A percentile compares a stretch with the other conserved stretches of the same genome.
phyloP scores from a whole-genome alignment of 1,140 invertebrate genomes.

The Helicoverpa zea region DNA sequence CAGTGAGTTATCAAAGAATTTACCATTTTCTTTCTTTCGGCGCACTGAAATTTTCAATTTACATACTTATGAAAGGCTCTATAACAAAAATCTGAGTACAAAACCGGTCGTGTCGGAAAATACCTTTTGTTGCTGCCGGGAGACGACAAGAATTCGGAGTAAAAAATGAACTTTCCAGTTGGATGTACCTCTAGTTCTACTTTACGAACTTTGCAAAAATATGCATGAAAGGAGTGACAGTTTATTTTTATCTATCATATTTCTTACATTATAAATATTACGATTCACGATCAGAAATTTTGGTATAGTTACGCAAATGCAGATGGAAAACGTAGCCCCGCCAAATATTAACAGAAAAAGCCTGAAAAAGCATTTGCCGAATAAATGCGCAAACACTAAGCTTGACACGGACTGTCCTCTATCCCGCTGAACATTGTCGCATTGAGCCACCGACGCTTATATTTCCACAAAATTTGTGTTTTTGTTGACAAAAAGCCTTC shows the following conservation, averaged over 20 bases:
- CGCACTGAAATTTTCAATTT: constrained; percentile 61
- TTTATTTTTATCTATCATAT: too few species aligned
- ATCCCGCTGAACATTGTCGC: constrained; percentile 12
- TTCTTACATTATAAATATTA: not conserved
- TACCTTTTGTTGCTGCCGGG: constrained; percentile 47
- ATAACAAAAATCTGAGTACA: constrained; percentile 52
- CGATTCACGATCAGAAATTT: too few species aligned
- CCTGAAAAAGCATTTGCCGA: not conserved
- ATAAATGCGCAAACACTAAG: constrained; percentile 33
- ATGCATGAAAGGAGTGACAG: not conserved
- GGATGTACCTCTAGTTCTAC: not conserved
- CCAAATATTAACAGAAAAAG: not conserved
- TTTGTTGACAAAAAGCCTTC: constrained; percentile 30
- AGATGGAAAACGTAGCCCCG: not conserved
- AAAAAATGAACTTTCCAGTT: constrained; percentile 43
- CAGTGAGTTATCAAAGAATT: constrained; percentile 52
- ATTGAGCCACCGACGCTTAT: constrained; percentile 2
- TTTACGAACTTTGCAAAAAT: not conserved
- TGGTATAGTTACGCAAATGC: not conserved
- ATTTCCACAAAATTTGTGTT: constrained; percentile 34
- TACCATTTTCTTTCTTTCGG: constrained; percentile 53
- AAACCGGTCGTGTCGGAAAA: constrained; percentile 54
- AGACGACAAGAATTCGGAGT: constrained; percentile 42
- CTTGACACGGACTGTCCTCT: constrained; percentile 7
- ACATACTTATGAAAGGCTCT: constrained; percentile 63